Base-by-base conservation (phyloP, 2,888 invertebrate genomes). In the Flexamia atlantica region DNA sequence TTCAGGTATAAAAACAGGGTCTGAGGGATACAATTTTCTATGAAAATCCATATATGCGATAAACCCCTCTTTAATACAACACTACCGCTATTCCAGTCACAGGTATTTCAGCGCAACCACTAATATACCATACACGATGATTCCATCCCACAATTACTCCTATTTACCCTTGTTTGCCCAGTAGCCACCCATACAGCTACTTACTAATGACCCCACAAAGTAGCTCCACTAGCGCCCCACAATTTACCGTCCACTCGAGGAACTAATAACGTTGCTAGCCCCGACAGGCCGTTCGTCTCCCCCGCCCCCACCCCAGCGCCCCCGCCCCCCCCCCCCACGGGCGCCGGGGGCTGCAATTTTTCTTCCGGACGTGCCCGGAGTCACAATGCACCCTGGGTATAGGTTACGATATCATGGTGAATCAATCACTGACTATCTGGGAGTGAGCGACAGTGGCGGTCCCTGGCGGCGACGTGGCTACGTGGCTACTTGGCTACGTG, bases 321-420 rank as follows among this genome's bases (percentile, higher is more conserved):
- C 72, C 70, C 64, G 9, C 20, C 64, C 7, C 23, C 70, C 70
- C 14, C 70, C 70, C 2, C 40, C 3, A 2, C 14, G 74, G 50
- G 40, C 72, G 76, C 50, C 40, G 10, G 46, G 76, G 50, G 79
- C 53, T 79, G 79, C 79, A 79, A 79, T 79, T 79, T 79, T 79
- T 79, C 79, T 79, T 57, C n/a, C 14, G 79, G 28, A 79, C 79
- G 79, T 79, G 79, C 36, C 14, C 30, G 5, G 79, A 53, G 32
- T 79, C 9, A 32, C 1, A 57, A 57, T 32, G 28, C 17, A 20
- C 20, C 30, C 32, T 14, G 72, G 28, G 46, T 32, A 28, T 32
- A 32, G 70, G 30, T 57, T 30, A 50, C 79, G 79, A 79, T 79
- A 79, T 79, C 46, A 50, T n/a, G 53, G 50, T 3, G 57, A 79